These are phyloP conservation scores for Caenorhabditis sp. DNA, from an alignment of 2,888 invertebrate species.

Conservation along the genomic window DNA sequence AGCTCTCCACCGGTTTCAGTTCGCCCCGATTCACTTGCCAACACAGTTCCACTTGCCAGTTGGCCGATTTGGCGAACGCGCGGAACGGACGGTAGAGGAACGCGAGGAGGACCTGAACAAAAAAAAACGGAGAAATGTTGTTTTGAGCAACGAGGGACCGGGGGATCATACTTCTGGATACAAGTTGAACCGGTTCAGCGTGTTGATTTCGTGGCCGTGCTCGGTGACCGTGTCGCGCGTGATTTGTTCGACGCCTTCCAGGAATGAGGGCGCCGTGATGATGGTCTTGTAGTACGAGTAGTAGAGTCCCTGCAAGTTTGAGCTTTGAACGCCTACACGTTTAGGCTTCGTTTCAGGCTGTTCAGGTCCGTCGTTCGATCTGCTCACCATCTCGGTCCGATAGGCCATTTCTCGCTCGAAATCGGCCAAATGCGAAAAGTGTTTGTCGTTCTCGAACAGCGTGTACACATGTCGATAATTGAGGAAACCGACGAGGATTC, in stretches of 20 bases:
- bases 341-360: background rate
- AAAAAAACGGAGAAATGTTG: slow-evolving; percentile 36
- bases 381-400: slow-evolving; percentile 87
- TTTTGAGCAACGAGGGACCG: no score
- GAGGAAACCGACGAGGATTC: slow-evolving; percentile 62
- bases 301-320: slow-evolving; percentile 86
- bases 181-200: slow-evolving; percentile 88
- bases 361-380: background rate
- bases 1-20: slow-evolving; percentile 84
- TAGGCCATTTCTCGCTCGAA: slow-evolving; percentile 90
- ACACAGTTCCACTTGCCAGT: slow-evolving; percentile 80
- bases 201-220: slow-evolving; percentile 88
- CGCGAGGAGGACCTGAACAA: slow-evolving; percentile 81
- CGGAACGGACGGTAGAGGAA: slow-evolving; percentile 82
- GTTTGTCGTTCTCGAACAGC: slow-evolving; percentile 88
- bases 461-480: slow-evolving; percentile 69
- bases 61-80: slow-evolving; percentile 79
- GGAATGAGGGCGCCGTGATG: slow-evolving; percentile 84
- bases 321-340: no score
- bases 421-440: slow-evolving; percentile 88
- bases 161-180: slow-evolving; percentile 91
- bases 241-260: slow-evolving; percentile 83
- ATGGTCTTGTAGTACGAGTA: slow-evolving; percentile 91
- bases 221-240: slow-evolving; percentile 87
- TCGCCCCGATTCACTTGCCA: slow-evolving; percentile 84